A percentile compares a stretch with the other conserved stretches of the same genome.
These are phyloP conservation scores for Takifugu bimaculatus DNA, from an alignment of 2,113 vertebrate genomes.

Conservation along the genomic window DNA sequence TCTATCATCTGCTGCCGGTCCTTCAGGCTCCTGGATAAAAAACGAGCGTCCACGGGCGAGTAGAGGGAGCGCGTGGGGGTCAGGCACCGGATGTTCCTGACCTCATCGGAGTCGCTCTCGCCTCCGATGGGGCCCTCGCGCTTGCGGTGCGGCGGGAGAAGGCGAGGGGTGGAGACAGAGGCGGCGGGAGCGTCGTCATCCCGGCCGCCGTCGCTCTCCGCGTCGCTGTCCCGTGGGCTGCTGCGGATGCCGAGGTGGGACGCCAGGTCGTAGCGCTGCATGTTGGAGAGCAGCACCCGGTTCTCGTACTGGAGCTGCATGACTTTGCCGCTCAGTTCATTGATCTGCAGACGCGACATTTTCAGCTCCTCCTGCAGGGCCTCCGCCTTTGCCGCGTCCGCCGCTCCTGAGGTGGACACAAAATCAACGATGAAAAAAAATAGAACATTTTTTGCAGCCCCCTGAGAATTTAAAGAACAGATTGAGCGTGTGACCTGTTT, in stretches of 20 bases:
- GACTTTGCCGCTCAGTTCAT: slow-evolving; percentile 96
- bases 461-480: not conserved
- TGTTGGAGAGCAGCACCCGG: slow-evolving; percentile 95
- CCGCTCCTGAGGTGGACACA: slow-evolving; percentile 45
- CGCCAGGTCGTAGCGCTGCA: slow-evolving; percentile 98
- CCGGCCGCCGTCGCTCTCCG: slow-evolving; percentile 88
- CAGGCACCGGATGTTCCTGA: slow-evolving; percentile 93
- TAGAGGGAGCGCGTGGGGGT: slow-evolving; percentile 92
- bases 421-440: slow-evolving; percentile 34
- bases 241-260: slow-evolving; percentile 91
- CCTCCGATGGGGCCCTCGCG: slow-evolving; percentile 93
- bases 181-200: slow-evolving; percentile 81
- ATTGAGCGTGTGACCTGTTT: not conserved
- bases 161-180: slow-evolving; percentile 62
- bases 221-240: slow-evolving; percentile 93
- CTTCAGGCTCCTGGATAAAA: slow-evolving; percentile 87
- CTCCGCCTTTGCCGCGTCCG: slow-evolving; percentile 84
- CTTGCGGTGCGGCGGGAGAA: slow-evolving; percentile 92
- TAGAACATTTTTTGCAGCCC: slow-evolving; percentile 19
- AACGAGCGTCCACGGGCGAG: slow-evolving; percentile 80
- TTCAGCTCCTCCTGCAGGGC: slow-evolving; percentile 94
- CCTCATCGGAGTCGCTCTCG: slow-evolving; percentile 95
- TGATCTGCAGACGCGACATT: slow-evolving; percentile 91
- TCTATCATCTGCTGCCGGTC: slow-evolving; percentile 97
- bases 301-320: slow-evolving; percentile 99